phyloP scores from a whole-genome alignment of 2,113 vertebrate species.

The Xiphophorus couchianus region DNA sequence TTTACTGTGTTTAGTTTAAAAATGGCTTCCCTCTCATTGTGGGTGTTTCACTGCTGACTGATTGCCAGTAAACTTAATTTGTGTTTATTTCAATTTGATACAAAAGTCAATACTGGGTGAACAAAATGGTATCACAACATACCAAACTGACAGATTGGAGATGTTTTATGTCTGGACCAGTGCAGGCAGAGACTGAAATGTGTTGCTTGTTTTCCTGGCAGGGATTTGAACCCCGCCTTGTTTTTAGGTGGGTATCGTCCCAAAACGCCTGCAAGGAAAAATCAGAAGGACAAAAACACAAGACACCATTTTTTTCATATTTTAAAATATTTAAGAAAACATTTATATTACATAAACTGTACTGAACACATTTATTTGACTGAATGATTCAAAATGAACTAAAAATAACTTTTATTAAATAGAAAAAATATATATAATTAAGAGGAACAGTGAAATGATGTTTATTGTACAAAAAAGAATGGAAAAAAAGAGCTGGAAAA shows the following conservation, averaged over 20 bases:
- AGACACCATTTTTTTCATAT: constrained; percentile 67
- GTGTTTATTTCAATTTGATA: too few species aligned
- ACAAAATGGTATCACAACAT: too few species aligned
- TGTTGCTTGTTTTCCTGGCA: constrained; percentile 20
- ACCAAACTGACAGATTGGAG: background rate
- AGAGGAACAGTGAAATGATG: constrained; percentile 80
- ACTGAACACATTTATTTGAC: constrained; percentile 95
- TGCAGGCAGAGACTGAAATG: constrained; percentile 12
- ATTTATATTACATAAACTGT: constrained; percentile 98
- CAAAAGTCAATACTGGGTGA: too few species aligned
- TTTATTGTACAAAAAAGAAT: constrained; percentile 89
- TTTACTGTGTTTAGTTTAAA: too few species aligned
- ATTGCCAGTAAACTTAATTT: too few species aligned
- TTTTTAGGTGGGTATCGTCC: constrained; percentile 2
- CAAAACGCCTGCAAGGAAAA: constrained; percentile 2
- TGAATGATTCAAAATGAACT: constrained; percentile 96
- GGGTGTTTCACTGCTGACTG: too few species aligned
- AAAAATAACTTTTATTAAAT: constrained; percentile 97
- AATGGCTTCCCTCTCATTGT: too few species aligned
- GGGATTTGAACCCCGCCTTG: constrained; percentile 38
- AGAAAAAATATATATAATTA: constrained; percentile 87
- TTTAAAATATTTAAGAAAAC: constrained; percentile 83
- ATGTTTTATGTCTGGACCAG: constrained; percentile 40
- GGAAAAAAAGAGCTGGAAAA: constrained; percentile 86
- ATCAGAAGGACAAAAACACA: background rate